These are phyloP conservation scores for Catocala fraxini DNA, from an alignment of 2,888 invertebrate genomes.

Conservation along the genomic window DNA sequence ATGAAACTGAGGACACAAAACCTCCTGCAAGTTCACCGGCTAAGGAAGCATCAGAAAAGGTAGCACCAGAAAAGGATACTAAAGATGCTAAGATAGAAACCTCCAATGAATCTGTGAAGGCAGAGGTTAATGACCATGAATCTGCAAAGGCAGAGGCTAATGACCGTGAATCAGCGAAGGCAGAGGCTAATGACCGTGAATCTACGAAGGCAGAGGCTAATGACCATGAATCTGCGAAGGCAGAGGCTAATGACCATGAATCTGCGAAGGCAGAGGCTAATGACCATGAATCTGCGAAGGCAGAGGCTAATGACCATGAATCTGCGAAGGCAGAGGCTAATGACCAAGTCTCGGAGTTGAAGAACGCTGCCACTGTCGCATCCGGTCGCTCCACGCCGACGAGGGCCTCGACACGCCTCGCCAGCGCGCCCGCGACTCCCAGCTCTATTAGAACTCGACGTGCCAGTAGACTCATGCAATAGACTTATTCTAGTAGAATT, in stretches of 20 bases:
- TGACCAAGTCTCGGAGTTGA: slow-evolving; percentile 45
- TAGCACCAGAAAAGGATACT: background rate
- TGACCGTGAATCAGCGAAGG: slow-evolving; percentile 24
- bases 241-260: slow-evolving; percentile 32
- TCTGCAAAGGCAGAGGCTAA: slow-evolving; percentile 5
- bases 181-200: slow-evolving; percentile 32
- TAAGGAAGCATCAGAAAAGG: slow-evolving; percentile 1
- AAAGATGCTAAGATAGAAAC: background rate
- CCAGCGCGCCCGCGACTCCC: slow-evolving; percentile 57
- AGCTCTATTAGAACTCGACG: slow-evolving; percentile 69
- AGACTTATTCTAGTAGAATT: slow-evolving; percentile 1
- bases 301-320: slow-evolving; percentile 25
- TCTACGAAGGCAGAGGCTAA: slow-evolving; percentile 5
- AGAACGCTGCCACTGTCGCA: slow-evolving; percentile 26
- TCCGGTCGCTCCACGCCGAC: slow-evolving; percentile 59
- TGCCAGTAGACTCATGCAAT: slow-evolving; percentile 63
- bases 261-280: slow-evolving; percentile 6
- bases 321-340: slow-evolving; percentile 6
- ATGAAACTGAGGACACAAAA: background rate
- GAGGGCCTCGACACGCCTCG: slow-evolving; percentile 60
- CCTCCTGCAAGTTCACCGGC: background rate
- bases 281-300: slow-evolving; percentile 25
- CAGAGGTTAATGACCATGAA: slow-evolving; percentile 32
- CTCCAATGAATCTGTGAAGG: background rate
- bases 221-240: slow-evolving; percentile 25